A percentile compares a stretch with the other conserved stretches of the same genome.
Conservation (phyloP, 2,888 invertebrate species). For the Mantis religiosa region DNA sequence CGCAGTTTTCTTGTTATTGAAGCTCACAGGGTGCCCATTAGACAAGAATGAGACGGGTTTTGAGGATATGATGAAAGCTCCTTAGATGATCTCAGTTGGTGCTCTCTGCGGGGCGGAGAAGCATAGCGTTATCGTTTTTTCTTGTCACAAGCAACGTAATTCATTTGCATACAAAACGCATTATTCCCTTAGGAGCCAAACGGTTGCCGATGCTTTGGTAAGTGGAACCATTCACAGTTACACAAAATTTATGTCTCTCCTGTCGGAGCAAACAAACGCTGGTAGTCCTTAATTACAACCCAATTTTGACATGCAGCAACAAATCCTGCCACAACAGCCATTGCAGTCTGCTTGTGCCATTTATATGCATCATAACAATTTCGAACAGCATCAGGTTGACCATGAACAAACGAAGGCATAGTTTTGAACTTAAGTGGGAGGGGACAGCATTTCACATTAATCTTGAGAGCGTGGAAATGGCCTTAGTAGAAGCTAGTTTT, state of each 20-base stretch:
- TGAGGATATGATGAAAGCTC: background rate
- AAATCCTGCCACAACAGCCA: background rate
- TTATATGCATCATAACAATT: background rate
- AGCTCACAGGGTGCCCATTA: background rate
- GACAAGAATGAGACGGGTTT: background rate
- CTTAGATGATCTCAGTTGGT: background rate
- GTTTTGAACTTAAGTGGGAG: background rate
- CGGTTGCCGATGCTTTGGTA: background rate
- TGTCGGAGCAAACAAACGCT: background rate
- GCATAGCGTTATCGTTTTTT: too few relatives aligned
- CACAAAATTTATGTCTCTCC: background rate
- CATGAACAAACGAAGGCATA: background rate
- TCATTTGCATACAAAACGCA: background rate
- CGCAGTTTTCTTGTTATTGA: background rate
- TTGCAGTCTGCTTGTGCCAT: background rate
- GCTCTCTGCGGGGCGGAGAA: background rate
- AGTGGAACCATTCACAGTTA: background rate
- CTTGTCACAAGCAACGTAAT: background rate
- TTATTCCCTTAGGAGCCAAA: background rate
- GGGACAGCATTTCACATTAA: too few relatives aligned
- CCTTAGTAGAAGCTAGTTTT: too few relatives aligned
- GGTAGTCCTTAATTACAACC: background rate
- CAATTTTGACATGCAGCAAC: background rate
- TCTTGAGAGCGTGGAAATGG: too few relatives aligned
- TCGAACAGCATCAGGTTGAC: background rate